Conservation (phyloP, 2,113 vertebrate genomes). For the Psittacus erithacus region DNA sequence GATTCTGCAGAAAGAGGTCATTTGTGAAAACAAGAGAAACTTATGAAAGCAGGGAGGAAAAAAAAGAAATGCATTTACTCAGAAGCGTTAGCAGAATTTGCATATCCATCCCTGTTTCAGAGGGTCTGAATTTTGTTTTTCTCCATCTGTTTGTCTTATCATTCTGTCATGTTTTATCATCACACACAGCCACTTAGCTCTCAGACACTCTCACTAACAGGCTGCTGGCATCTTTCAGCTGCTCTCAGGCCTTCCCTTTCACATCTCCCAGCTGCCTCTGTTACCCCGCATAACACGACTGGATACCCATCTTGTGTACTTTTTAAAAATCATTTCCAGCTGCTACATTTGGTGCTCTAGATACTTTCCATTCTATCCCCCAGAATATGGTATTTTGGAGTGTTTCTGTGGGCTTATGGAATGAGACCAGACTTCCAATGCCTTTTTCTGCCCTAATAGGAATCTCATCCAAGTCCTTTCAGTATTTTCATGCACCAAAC, state of each 20-base stretch:
- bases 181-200: conserved; percentile 42
- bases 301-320: conserved; percentile 31
- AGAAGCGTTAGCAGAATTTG: background rate
- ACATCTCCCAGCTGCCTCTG: conserved; percentile 73
- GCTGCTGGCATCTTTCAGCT: conserved; percentile 64
- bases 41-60: background rate
- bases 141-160: conserved; percentile 67
- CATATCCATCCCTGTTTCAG: background rate
- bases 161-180: conserved; percentile 51
- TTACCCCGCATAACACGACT: conserved; percentile 11
- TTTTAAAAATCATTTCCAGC: conserved; percentile 57
- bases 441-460: background rate
- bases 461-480: background rate
- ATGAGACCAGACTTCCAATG: conserved; percentile 37
- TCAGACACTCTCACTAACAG: background rate
- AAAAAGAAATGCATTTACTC: background rate
- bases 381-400: conserved; percentile 41
- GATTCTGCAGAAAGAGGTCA: background rate
- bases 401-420: background rate
- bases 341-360: conserved; percentile 66
- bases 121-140: conserved; percentile 35
- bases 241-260: conserved; percentile 47
- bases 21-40: background rate
- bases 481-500: background rate
- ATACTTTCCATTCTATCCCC: conserved; percentile 35